Base-by-base conservation (phyloP, 2,797 vertebrate species). In the Pseudochaenichthys georgianus region DNA sequence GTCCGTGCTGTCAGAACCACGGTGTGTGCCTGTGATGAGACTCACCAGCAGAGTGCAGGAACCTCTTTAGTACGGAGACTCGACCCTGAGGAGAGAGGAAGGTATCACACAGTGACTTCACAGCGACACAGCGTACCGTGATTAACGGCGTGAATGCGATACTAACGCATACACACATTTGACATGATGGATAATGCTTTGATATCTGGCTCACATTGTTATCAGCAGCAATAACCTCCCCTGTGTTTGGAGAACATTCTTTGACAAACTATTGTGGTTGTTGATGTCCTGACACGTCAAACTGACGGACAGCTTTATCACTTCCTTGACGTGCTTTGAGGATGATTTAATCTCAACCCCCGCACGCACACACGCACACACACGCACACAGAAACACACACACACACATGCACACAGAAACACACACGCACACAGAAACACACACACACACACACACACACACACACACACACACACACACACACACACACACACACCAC, bases 31-130 rank as follows among this genome's bases (percentile, higher is more conserved):
- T 28, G 28, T 28, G 1, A 23, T 61, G n/a, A 52, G 45, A 76
- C 84, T 86, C 53, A 88, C 87, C 80, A 57, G 63, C 78, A 57
- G 62, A 1, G 41, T n/a, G 61, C 52, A 48, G 60, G 34, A 50
- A 41, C 38, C 7, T 73, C 78, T 71, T 77, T 82, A 92, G 73
- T 92, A 92, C 2, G 91, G 91, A 0, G 91, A 92, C 75, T 85
- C 70, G 15, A 86, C 9, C 64, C 91, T 92, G 84, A 10, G 21
- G 70, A 73, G 64, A 77, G 43, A 65, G 69, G 66, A 51, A 65
- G 52, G 42, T 8, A 13, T 63, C 47, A 28, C 38, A 9, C 10
- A 58, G n/a, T 11, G 23, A 65, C 1, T 43, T 57, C 4, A 13
- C 13, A 11, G 21, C 0, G 41, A 51, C 17, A 54, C 17, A 46